Percentiles rank a stretch among this genome's conserved stretches.
phyloP scores from a whole-genome alignment of 2,888 invertebrate species.

The Tinea semifulvella region DNA sequence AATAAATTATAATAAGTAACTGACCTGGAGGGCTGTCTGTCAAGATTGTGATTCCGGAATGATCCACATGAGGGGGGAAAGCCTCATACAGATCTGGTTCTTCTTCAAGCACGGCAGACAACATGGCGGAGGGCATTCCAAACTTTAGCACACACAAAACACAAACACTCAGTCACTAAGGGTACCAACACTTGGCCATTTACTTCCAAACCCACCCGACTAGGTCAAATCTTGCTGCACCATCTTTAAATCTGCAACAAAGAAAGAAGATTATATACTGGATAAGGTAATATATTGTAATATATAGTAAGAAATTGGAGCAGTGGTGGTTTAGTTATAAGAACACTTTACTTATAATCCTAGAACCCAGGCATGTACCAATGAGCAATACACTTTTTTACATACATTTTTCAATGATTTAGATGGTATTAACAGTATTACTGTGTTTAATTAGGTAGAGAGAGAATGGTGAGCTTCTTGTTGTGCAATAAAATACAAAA shows the following conservation, averaged over 20 bases:
- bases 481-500: no score
- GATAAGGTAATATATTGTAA: constrained; percentile 35
- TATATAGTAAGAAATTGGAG: no score
- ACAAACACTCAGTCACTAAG: constrained; percentile 32
- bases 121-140: constrained; percentile 72
- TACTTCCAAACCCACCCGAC: constrained; percentile 29
- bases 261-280: constrained; percentile 30
- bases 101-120: constrained; percentile 78
- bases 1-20: not conserved
- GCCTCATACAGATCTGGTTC: constrained; percentile 80
- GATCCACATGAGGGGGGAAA: constrained; percentile 84
- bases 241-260: constrained; percentile 58
- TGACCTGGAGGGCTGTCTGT: constrained; percentile 71
- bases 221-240: constrained; percentile 68
- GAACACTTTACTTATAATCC: no score
- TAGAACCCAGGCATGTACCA: no score
- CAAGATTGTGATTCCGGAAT: constrained; percentile 77
- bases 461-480: no score
- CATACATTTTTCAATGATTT: no score
- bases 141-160: constrained; percentile 27
- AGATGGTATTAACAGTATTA: no score
- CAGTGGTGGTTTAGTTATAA: no score
- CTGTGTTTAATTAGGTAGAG: no score
- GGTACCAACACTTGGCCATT: constrained; percentile 48
- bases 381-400: no score